phyloP scores from a whole-genome alignment of 2,113 vertebrate species.

The Athene noctua region DNA sequence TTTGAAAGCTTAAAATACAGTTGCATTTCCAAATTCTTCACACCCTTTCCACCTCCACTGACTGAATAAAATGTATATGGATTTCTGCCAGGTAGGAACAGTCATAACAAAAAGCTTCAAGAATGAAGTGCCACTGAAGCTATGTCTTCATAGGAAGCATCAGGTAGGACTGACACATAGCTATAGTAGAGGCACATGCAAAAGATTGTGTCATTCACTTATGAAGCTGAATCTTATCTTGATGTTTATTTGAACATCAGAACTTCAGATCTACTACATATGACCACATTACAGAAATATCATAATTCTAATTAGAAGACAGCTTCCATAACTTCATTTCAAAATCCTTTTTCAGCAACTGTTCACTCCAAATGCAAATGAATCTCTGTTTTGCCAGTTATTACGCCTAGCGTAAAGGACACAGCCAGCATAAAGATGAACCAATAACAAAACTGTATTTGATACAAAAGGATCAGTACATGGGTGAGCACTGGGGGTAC shows the following conservation, averaged over 20 bases:
- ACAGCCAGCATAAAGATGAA: too few relatives aligned
- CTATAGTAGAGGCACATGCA: neutral
- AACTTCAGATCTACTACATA: neutral
- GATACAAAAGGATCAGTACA: too few relatives aligned
- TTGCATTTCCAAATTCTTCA: neutral
- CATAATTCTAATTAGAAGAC: neutral
- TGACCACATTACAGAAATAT: neutral
- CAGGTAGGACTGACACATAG: neutral
- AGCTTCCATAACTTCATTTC: neutral
- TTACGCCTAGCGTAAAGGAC: too few relatives aligned
- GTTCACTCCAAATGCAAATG: neutral
- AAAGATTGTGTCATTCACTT: neutral
- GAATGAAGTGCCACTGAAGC: neutral
- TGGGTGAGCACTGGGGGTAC: too few relatives aligned
- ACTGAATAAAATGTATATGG: neutral
- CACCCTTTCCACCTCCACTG: neutral
- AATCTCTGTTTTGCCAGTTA: neutral
- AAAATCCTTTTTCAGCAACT: neutral
- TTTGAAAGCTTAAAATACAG: slow-evolving; percentile 8
- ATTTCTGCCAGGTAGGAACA: neutral
- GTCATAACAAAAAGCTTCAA: neutral
- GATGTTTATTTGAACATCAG: neutral
- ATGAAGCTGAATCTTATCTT: neutral
- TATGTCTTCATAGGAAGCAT: neutral
- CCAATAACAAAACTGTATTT: too few relatives aligned